Percentiles rank a stretch among this genome's conserved stretches.
Evolutionary conservation across 1,140 invertebrate genomes (phyloP).

Genomic region (Lanistes nyassanus): DNA sequence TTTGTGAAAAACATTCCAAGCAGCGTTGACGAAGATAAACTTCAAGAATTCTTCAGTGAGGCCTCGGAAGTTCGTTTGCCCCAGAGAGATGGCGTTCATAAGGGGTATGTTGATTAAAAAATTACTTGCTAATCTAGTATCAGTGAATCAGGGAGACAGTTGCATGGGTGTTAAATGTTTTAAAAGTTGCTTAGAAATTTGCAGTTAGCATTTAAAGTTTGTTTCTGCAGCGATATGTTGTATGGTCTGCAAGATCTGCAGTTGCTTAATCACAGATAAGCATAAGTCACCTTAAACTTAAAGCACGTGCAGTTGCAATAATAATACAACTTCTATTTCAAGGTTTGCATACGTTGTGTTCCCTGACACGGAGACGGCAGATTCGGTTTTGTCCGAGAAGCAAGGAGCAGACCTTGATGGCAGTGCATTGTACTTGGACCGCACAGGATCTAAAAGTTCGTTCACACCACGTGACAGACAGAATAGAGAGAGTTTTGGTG

Average conservation of each 20-base stretch:
- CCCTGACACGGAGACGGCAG: slow-evolving; percentile 41
- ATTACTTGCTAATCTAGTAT: neutral
- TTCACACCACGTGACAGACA: slow-evolving; percentile 31
- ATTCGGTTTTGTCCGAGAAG: slow-evolving; percentile 48
- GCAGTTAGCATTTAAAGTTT: no score
- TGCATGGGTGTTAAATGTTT: no score
- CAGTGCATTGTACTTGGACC: slow-evolving; percentile 52
- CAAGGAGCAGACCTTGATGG: slow-evolving; percentile 56
- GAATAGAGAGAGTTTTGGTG: slow-evolving; percentile 22
- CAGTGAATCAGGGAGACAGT: neutral
- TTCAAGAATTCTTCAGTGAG: slow-evolving; percentile 77
- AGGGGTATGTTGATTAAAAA: slow-evolving; percentile 33
- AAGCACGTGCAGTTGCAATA: no score
- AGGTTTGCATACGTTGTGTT: slow-evolving; percentile 60
- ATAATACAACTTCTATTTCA: slow-evolving; percentile 35
- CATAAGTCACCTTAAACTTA: no score
- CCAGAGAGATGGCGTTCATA: slow-evolving; percentile 38
- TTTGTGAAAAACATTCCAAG: slow-evolving; percentile 91
- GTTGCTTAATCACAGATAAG: no score
- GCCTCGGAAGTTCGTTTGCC: slow-evolving; percentile 72
- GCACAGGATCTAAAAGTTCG: slow-evolving; percentile 36
- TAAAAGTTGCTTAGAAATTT: no score
- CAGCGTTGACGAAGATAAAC: slow-evolving; percentile 80
- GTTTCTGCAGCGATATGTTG: no score
- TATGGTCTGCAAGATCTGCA: no score